These are phyloP conservation scores for Drosophila dunni DNA, from an alignment of 1,140 invertebrate genomes.

Conservation along the genomic window DNA sequence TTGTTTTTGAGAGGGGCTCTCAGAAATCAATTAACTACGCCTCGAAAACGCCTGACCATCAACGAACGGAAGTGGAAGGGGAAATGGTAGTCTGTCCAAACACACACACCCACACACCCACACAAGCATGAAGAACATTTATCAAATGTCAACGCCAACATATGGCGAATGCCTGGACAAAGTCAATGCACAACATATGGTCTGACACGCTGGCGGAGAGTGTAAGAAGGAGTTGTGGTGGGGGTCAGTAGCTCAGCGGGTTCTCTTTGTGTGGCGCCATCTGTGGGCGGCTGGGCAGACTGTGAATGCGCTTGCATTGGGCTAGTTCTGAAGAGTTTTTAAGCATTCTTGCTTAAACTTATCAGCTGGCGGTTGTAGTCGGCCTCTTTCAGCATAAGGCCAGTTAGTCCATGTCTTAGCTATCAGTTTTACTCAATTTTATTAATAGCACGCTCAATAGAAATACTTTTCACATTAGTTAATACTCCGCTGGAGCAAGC, in stretches of 20 bases:
- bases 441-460: too few relatives aligned
- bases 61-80: constrained; percentile 45
- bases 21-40: constrained; percentile 79
- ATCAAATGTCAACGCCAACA: constrained; percentile 69
- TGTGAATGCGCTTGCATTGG: too few relatives aligned
- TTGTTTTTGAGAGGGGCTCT: constrained; percentile 41
- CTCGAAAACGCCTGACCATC: constrained; percentile 57
- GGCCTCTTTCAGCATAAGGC: too few relatives aligned
- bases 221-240: background rate
- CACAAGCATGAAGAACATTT: constrained; percentile 54
- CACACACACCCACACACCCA: constrained; percentile 7
- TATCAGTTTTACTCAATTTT: too few relatives aligned
- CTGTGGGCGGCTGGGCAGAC: background rate
- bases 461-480: too few relatives aligned
- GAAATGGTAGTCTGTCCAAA: constrained; percentile 21
- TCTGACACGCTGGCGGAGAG: constrained; percentile 1
- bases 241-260: background rate
- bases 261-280: background rate
- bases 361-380: too few relatives aligned
- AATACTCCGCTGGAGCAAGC: too few relatives aligned
- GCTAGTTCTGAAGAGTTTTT: too few relatives aligned
- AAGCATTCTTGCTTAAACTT: too few relatives aligned
- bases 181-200: constrained; percentile 52
- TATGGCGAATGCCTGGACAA: constrained; percentile 36
- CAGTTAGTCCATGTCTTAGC: too few relatives aligned